A percentile compares a stretch with the other conserved stretches of the same genome.
phyloP scores from a whole-genome alignment of 1,140 invertebrate genomes.

The Mesaphorura yosii region DNA sequence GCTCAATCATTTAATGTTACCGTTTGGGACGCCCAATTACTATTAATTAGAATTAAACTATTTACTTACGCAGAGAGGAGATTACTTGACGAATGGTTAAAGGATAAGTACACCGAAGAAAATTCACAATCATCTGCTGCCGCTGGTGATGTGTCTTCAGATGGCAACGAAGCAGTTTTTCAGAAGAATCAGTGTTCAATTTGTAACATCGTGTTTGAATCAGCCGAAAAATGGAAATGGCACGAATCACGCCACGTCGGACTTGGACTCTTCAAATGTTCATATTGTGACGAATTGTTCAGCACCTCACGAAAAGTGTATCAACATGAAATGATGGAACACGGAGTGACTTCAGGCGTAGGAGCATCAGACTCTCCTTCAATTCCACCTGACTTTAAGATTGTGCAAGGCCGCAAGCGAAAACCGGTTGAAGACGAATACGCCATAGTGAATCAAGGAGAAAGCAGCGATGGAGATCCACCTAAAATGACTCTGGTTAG shows the following conservation, averaged over 20 bases:
- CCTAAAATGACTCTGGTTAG: constrained; percentile 11
- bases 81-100: no score
- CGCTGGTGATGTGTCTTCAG: no score
- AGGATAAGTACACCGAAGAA: no score
- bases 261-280: constrained; percentile 26
- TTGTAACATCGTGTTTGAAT: constrained; percentile 19
- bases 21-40: no score
- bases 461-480: background rate
- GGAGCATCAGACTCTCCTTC: background rate
- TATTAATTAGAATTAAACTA: no score
- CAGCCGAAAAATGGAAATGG: constrained; percentile 19
- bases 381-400: constrained; percentile 5
- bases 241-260: constrained; percentile 25
- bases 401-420: background rate
- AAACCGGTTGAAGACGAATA: background rate
- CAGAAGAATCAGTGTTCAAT: constrained; percentile 16
- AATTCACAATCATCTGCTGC: no score
- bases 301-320: constrained; percentile 16
- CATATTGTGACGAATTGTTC: constrained; percentile 15
- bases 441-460: background rate
- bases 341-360: constrained; percentile 4
- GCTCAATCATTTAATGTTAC: no score
- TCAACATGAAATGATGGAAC: constrained; percentile 21
- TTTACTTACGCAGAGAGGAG: no score
- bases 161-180: background rate